A percentile compares a stretch with the other conserved stretches of the same genome.
Evolutionary conservation across 2,888 invertebrate genomes (phyloP).

Genomic region (Exephanes ischioxanthus): DNA sequence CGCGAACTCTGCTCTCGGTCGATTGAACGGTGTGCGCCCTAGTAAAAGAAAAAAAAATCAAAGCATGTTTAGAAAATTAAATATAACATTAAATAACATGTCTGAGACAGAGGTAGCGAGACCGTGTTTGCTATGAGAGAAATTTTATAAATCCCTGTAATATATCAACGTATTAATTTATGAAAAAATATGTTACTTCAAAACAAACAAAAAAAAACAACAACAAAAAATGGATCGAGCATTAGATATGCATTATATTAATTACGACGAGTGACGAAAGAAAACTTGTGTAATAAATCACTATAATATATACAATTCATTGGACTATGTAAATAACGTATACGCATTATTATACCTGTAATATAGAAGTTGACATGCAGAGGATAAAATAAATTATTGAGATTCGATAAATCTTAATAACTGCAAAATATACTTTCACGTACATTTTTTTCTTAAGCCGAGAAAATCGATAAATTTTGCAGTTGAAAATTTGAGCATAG

Average conservation of each 20-base stretch:
- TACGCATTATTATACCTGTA: conserved; percentile 66
- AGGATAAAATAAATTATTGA: conserved; percentile 58
- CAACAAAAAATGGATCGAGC: conserved; percentile 39
- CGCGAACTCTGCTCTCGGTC: conserved; percentile 54
- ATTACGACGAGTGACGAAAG: conserved; percentile 14
- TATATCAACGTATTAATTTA: conserved; percentile 68
- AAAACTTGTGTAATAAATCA: conserved; percentile 45
- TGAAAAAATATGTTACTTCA: conserved; percentile 48
- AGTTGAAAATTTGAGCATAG: not conserved
- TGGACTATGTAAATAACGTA: conserved; percentile 71
- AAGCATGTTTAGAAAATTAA: conserved; percentile 6
- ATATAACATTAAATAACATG: conserved; percentile 26
- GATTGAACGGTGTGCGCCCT: conserved; percentile 11
- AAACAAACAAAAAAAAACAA: not conserved
- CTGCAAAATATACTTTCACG: not conserved
- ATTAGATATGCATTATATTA: conserved; percentile 24
- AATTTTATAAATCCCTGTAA: conserved; percentile 72
- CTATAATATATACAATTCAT: conserved; percentile 60
- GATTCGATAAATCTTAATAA: conserved; percentile 35
- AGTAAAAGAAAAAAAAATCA: not conserved
- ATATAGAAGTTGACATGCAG: conserved; percentile 61
- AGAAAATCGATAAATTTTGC: not conserved
- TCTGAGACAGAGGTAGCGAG: conserved; percentile 49
- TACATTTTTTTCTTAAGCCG: not conserved
- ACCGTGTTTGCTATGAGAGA: conserved; percentile 61